phyloP scores from a whole-genome alignment of 2,113 vertebrate genomes.

The Prionailurus viverrinus region DNA sequence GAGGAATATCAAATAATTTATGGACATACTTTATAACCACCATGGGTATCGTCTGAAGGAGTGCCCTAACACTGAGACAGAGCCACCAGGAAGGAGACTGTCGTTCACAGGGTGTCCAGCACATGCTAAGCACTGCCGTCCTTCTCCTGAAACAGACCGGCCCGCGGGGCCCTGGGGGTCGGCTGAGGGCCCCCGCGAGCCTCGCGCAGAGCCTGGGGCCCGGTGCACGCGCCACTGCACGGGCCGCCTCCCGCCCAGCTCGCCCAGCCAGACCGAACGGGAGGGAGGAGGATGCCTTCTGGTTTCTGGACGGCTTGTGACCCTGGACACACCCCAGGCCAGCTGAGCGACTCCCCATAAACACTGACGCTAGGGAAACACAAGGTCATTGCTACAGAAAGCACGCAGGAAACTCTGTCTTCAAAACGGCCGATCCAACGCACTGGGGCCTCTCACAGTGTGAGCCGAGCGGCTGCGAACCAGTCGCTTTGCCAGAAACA shows the following conservation, averaged over 20 bases:
- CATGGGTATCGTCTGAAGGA: background rate
- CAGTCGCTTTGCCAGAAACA: background rate
- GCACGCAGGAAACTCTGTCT: background rate
- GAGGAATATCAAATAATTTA: background rate
- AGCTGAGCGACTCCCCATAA: conserved; percentile 4
- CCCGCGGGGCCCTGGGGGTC: too few species aligned
- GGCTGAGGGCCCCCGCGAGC: too few species aligned
- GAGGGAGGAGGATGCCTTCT: background rate
- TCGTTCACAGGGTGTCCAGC: background rate
- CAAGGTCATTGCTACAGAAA: background rate
- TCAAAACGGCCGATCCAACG: background rate
- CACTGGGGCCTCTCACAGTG: background rate
- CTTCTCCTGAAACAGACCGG: background rate
- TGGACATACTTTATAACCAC: background rate
- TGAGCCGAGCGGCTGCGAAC: background rate
- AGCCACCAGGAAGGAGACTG: background rate
- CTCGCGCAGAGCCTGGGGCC: too few species aligned
- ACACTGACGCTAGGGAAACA: background rate
- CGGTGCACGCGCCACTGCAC: too few species aligned
- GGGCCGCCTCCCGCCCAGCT: background rate
- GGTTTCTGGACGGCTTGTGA: background rate
- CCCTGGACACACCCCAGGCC: background rate
- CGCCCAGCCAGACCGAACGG: background rate
- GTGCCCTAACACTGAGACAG: background rate
- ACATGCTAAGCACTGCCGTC: background rate